phyloP scores from a whole-genome alignment of 2,888 invertebrate species.

The Habrosyne pyritoides region DNA sequence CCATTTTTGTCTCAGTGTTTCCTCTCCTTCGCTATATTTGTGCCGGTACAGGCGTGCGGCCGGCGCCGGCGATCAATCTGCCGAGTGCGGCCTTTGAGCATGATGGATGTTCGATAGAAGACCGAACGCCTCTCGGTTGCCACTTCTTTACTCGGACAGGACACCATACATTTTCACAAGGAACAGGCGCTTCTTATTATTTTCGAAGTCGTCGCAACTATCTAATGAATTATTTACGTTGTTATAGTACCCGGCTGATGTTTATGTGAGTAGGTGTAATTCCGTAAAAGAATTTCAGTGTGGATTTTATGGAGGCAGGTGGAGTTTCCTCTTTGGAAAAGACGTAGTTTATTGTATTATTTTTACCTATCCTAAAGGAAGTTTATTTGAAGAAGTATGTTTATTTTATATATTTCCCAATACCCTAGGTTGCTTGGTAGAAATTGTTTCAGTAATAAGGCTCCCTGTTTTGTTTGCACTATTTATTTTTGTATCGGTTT shows the following conservation, averaged over 20 bases:
- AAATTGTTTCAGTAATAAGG: too few species aligned
- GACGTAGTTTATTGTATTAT: not conserved
- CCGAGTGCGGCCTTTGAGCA: constrained; percentile 64
- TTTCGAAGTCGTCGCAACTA: constrained; percentile 51
- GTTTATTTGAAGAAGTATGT: too few species aligned
- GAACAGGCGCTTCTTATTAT: constrained; percentile 46
- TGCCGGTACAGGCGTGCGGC: constrained; percentile 42
- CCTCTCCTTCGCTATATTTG: constrained; percentile 56
- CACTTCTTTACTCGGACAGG: constrained; percentile 47
- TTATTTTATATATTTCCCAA: too few species aligned
- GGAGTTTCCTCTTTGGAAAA: constrained; percentile 19
- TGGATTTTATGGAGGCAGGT: constrained; percentile 23
- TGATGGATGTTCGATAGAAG: constrained; percentile 68
- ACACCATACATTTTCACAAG: constrained; percentile 61
- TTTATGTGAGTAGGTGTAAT: constrained; percentile 47
- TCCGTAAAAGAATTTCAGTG: constrained; percentile 28
- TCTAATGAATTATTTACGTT: constrained; percentile 71
- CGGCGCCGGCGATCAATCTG: constrained; percentile 74
- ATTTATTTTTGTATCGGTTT: too few species aligned
- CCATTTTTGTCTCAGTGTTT: constrained; percentile 78
- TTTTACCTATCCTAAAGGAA: not conserved
- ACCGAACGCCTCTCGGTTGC: constrained; percentile 43
- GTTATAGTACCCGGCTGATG: constrained; percentile 47
- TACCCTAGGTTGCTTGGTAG: too few species aligned
- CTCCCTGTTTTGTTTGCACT: too few species aligned